Conservation (phyloP, 2,797 vertebrate species). For the Manis javanica region DNA sequence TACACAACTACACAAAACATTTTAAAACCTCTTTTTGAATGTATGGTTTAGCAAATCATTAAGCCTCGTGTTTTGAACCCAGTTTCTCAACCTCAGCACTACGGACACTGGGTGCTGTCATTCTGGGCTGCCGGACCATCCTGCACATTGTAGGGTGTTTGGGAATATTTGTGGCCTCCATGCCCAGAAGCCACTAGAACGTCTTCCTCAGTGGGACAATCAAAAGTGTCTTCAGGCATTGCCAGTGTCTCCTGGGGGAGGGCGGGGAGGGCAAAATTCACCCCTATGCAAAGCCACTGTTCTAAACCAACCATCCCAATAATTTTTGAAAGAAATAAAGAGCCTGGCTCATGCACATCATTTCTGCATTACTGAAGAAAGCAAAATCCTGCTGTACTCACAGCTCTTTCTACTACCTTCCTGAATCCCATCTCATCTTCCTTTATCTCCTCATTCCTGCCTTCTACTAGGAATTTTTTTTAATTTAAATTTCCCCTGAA, state of each 20-base stretch:
- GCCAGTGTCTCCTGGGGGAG: background rate
- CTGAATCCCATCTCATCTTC: background rate
- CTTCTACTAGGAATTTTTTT: conserved; percentile 64
- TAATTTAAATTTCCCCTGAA: conserved; percentile 70
- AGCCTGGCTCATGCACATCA: conserved; percentile 43
- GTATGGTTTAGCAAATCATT: background rate
- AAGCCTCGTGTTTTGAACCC: accelerated
- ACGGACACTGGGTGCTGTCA: accelerated
- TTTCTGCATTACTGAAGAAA: conserved; percentile 73
- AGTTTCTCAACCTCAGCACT: background rate
- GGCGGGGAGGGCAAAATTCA: background rate
- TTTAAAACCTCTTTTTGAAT: conserved; percentile 28
- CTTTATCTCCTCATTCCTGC: background rate
- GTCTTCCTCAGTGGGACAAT: background rate
- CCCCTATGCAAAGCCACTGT: background rate
- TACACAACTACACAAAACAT: background rate
- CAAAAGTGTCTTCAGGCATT: background rate
- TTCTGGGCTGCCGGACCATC: background rate
- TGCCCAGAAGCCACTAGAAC: no score
- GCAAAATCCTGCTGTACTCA: background rate
- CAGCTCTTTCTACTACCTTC: background rate
- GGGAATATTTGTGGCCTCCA: accelerated
- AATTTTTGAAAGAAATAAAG: conserved; percentile 58
- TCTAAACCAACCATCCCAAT: conserved; percentile 2
- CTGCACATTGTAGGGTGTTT: accelerated